Evolutionary conservation across 2,113 vertebrate species (phyloP), one percentile per base, ranked within the genome.

Genomic region (Laterallus jamaicensis): DNA sequence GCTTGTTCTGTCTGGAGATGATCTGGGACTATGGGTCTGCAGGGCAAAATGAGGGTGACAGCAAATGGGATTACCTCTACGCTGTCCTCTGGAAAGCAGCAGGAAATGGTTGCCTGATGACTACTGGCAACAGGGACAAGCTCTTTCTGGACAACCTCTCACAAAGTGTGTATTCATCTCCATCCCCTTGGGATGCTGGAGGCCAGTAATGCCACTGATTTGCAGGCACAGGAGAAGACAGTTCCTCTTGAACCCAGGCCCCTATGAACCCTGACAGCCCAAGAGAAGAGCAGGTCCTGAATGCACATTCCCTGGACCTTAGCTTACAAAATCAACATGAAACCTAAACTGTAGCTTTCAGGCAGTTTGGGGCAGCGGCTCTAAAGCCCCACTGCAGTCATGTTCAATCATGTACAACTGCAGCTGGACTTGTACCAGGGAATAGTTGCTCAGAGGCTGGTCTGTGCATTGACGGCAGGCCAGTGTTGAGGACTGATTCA

Each of bases 381-480:
- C 71, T 40, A 76, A 82, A 31, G 35, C 62, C 9, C 8, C 39
- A 10, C 14, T 32, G 17, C 42, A 68, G 28, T 74, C 42, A 42
- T 4, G 2, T 39, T 44, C 44, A 87, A 54, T 18, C 16, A 50
- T 7, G 63, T 0, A 0, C 12, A 50, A 1, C 1, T 70, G 64
- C 18, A 81, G 20, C 26, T 58, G 47, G 35, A 39, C 17, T 73
- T 79, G 58, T 68, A 59, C 12, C 13, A 66, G 21, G 17, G 22
- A 20, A 58, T 15, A 18, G 16, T 16, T 70, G 50, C 55, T 82
- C 32, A 87, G 62, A n/a, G 42, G 29, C 20, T 5, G 3, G n/a
- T 47, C 29, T 42, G 14, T 15, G 49, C 7, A 39, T 28, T 11
- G 24, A 31, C 47, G 42, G 42, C 24, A 50, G 52, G 21, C 8